Conservation (phyloP, 1,140 invertebrate species). For the Archegozetes longisetosus region DNA sequence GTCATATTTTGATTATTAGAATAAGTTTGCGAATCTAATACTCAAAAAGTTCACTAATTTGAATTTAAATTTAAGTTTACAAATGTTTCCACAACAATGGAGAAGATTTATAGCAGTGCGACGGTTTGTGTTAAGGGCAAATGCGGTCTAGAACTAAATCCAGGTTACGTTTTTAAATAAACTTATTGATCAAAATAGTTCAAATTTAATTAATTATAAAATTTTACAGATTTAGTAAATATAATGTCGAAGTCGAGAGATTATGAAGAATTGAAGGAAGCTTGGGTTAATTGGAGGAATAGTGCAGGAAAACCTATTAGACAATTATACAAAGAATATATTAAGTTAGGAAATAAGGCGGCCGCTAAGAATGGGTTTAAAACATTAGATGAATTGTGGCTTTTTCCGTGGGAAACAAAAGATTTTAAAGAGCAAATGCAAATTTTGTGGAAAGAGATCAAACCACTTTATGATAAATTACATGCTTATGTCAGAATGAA, state of each 20-base stretch:
- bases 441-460: slow-evolving; percentile 60
- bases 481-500: slow-evolving; percentile 74
- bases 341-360: slow-evolving; percentile 59
- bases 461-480: slow-evolving; percentile 67
- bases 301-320: slow-evolving; percentile 49
- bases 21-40: neutral
- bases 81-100: slow-evolving; percentile 49
- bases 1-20: neutral
- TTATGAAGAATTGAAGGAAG: slow-evolving; percentile 48
- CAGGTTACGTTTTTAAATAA: slow-evolving; percentile 30
- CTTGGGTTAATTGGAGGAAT: slow-evolving; percentile 57
- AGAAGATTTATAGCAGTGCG: slow-evolving; percentile 56
- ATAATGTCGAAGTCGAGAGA: slow-evolving; percentile 52
- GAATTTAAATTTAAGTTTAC: slow-evolving; percentile 33
- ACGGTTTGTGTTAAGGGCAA: slow-evolving; percentile 50
- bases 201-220: too few species aligned
- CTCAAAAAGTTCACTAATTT: neutral
- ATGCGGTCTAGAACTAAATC: slow-evolving; percentile 60
- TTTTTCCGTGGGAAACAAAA: slow-evolving; percentile 17
- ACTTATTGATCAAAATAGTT: too few species aligned
- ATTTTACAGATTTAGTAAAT: slow-evolving; percentile 39
- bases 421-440: slow-evolving; percentile 46
- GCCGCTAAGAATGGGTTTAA: slow-evolving; percentile 31
- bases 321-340: slow-evolving; percentile 55
- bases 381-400: slow-evolving; percentile 12